A percentile compares a stretch with the other conserved stretches of the same genome.
Conservation (phyloP, 1,140 invertebrate genomes). For the silkworm (Bombyx mori) region ASM3026992v2 NC_085119.1:1375501-1376000, state of each 20-base stretch:
- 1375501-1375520: conserved; percentile 7
- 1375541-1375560: conserved; percentile 18
- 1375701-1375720: conserved; percentile 23
- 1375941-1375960: conserved; percentile 43
- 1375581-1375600: conserved; percentile 7
- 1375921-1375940: conserved; percentile 17
- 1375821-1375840: too few relatives aligned
- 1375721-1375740: conserved; percentile 18
- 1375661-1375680: conserved; percentile 17
- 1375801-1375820: too few relatives aligned
- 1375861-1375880: too few relatives aligned
- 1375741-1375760: too few relatives aligned
- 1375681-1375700: conserved; percentile 28
- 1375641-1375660: conserved; percentile 6
- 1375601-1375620: conserved; percentile 21
- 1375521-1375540: conserved; percentile 9
- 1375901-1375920: conserved; percentile 10
- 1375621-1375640: conserved; percentile 24
- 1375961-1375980: conserved; percentile 29
- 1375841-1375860: too few relatives aligned
- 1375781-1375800: too few relatives aligned
- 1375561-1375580: conserved; percentile 18
- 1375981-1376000: conserved; percentile 26
- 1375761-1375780: too few relatives aligned
- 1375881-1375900: too few relatives aligned